Conservation (phyloP, 2,113 vertebrate species). For the Gasterosteus aculeatus region DNA sequence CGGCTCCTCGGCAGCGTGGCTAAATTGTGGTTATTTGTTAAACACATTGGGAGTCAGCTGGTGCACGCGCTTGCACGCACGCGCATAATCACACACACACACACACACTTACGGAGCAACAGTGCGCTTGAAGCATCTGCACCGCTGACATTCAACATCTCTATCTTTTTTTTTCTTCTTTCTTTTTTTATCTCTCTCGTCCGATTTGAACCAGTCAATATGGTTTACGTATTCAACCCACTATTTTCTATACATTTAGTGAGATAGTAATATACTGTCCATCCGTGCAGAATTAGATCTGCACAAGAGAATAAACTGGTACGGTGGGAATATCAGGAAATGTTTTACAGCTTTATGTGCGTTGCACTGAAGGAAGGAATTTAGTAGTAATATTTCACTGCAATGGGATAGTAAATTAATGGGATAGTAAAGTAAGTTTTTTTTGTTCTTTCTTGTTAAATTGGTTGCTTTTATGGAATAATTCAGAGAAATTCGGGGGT, state of each 20-base stretch:
- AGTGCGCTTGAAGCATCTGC: constrained; percentile 61
- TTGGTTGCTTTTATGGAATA: neutral
- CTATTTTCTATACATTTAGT: neutral
- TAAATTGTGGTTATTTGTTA: constrained; percentile 98
- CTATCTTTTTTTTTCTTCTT: constrained; percentile 37
- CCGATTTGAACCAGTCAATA: constrained; percentile 37
- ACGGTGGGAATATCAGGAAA: neutral
- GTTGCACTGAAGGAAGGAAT: constrained; percentile 1
- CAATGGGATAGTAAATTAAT: neutral
- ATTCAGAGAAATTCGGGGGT: neutral
- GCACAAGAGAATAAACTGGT: neutral
- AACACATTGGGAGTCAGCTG: constrained; percentile 92
- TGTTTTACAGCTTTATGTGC: constrained; percentile 9
- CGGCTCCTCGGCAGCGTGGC: constrained; percentile 89
- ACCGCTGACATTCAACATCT: constrained; percentile 67
- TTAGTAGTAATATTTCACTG: constrained; percentile 9
- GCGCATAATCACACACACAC: constrained; percentile 40
- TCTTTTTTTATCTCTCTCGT: constrained; percentile 11
- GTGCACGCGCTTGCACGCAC: constrained; percentile 55
- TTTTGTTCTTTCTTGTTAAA: neutral
- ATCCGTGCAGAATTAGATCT: constrained; percentile 1
- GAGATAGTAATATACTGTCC: constrained; percentile 7
- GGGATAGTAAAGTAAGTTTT: constrained; percentile 1
- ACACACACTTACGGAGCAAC: constrained; percentile 32
- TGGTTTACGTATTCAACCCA: neutral